Evolutionary conservation across 1,140 invertebrate genomes (phyloP).

Genomic region (Drosophila punjabiensis): DNA sequence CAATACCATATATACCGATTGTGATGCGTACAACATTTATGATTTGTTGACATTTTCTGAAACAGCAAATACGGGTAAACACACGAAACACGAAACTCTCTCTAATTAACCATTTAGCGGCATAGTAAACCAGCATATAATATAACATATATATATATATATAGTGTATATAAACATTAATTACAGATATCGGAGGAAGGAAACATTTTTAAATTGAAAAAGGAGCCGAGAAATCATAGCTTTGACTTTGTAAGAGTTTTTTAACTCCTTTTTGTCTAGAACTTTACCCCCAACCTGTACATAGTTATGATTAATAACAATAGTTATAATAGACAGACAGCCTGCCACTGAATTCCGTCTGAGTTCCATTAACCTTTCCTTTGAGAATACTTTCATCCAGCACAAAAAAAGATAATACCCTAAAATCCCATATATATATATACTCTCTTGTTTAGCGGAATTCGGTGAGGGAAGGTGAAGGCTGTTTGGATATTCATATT

Average conservation of each 20-base stretch:
- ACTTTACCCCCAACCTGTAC: constrained; percentile 34
- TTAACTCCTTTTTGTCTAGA: constrained; percentile 49
- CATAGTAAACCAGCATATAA: constrained; percentile 25
- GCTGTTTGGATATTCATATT: constrained; percentile 58
- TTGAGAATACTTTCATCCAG: constrained; percentile 4
- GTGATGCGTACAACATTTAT: constrained; percentile 47
- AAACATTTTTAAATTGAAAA: constrained; percentile 25
- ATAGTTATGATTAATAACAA: constrained; percentile 45
- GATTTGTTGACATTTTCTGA: constrained; percentile 54
- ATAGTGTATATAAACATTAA: constrained; percentile 42
- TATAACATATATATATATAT: constrained; percentile 9
- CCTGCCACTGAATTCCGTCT: constrained; percentile 24
- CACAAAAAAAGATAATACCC: constrained; percentile 2
- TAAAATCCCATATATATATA: no score
- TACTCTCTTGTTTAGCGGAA: not conserved
- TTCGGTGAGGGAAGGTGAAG: constrained; percentile 14
- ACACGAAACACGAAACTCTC: constrained; percentile 52
- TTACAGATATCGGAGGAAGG: constrained; percentile 10
- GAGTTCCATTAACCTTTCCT: constrained; percentile 4
- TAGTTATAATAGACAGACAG: constrained; percentile 30
- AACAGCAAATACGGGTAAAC: constrained; percentile 78
- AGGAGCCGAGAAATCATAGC: constrained; percentile 43
- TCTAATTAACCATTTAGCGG: constrained; percentile 38
- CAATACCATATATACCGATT: constrained; percentile 37
- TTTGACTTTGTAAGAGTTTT: constrained; percentile 56